phyloP scores from a whole-genome alignment of 2,797 vertebrate genomes.

The Sciurus carolinensis region DNA sequence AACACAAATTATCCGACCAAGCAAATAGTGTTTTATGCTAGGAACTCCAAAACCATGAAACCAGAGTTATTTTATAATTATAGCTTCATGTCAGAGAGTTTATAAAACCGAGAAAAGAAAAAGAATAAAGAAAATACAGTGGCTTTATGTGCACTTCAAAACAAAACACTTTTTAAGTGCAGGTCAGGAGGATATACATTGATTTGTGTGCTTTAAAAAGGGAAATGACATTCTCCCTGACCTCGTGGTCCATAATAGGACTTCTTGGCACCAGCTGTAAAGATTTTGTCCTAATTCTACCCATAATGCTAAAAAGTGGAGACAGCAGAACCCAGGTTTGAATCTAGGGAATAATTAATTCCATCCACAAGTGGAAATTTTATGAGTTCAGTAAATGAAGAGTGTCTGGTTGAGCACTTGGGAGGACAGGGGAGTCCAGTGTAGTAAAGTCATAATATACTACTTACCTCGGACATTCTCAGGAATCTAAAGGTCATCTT shows the following conservation, averaged over 20 bases:
- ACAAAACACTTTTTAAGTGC: slow-evolving; percentile 45
- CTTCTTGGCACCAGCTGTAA: slow-evolving; percentile 48
- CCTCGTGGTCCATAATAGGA: slow-evolving; percentile 20
- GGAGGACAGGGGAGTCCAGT: slow-evolving; percentile 61
- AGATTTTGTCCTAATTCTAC: slow-evolving; percentile 37
- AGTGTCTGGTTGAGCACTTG: slow-evolving; percentile 70
- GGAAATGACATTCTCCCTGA: background rate
- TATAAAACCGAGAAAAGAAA: slow-evolving; percentile 31
- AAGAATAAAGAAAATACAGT: background rate
- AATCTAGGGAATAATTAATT: slow-evolving; percentile 75
- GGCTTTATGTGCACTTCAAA: slow-evolving; percentile 7
- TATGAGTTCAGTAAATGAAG: slow-evolving; percentile 80
- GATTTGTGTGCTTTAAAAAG: background rate
- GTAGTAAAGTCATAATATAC: slow-evolving; percentile 70
- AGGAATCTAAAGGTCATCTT: slow-evolving; percentile 75
- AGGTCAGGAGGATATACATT: background rate
- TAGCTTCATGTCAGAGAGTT: background rate
- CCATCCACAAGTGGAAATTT: slow-evolving; percentile 72
- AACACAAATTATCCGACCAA: background rate
- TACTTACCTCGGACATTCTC: slow-evolving; percentile 66
- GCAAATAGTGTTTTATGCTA: background rate
- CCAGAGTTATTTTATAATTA: slow-evolving; percentile 51
- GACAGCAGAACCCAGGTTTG: slow-evolving; percentile 22
- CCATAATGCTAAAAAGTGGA: slow-evolving; percentile 54
- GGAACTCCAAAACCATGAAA: background rate